Evolutionary conservation across 2,113 vertebrate genomes (phyloP), one percentile per base, ranked within the genome.

Genomic region (Mionectes macconnelli): DNA sequence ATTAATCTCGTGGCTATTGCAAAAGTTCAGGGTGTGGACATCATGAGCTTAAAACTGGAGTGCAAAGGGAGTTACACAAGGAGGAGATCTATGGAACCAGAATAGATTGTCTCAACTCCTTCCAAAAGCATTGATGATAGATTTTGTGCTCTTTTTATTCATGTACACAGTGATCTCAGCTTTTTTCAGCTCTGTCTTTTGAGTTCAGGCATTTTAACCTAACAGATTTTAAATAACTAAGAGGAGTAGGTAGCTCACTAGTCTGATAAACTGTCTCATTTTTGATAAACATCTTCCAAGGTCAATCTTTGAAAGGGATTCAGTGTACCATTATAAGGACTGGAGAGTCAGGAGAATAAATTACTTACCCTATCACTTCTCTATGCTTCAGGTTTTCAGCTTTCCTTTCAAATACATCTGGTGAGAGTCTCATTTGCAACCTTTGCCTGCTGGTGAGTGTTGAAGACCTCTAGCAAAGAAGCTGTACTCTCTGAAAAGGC

Each of bases 91-190:
- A 20, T 80, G 80, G 33, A 74, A 67, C 74, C 80, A 92, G 59
- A 87, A 94, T 16, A 76, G 47, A 66, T 39, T 93, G 50, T 96
- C 82, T 95, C 72, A 91, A 55, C 72, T 91, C 27, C 52, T 94
- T 96, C 85, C 93, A 93, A 93, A 91, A 42, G 6, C n/a, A 82
- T 67, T 40, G 67, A 55, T 80, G 89, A 90, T 63, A 80, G 89
- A 97, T 70, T 25, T 1, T 2, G 4, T 80, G 57, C 33, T 90
- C 55, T 86, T 90, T 90, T 87, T 83, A 45, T 93, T 80, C 70
- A 55, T 27, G 45, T 74, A 78, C 23, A 30, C 52, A 37, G 82
- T 95, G 91, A 94, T 64, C 68, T 96, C 93, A 95, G 63, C 42
- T 88, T 91, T 91, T 77, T 90, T 89, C 37, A 55, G 25, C 70